Evolutionary conservation across 2,113 vertebrate species (phyloP).

Genomic region (Tragulus kanchil): DNA sequence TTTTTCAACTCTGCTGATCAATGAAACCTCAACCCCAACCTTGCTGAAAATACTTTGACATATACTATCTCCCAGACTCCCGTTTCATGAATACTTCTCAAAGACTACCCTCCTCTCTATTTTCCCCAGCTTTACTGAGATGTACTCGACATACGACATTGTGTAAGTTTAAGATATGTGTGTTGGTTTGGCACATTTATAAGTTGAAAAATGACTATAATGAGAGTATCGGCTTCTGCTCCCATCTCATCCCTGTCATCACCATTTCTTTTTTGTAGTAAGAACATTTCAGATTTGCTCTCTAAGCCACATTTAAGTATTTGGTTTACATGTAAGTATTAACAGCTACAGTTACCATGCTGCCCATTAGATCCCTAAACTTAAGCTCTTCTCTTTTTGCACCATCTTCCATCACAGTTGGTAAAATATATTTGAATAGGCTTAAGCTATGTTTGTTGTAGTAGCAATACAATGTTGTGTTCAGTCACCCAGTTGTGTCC

Average conservation of each 20-base stretch:
- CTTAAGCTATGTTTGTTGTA: not conserved
- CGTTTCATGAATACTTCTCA: not conserved
- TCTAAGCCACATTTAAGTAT: not conserved
- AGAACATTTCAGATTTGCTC: not conserved
- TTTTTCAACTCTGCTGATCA: not conserved
- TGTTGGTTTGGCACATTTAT: not conserved
- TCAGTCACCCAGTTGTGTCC: too few relatives aligned
- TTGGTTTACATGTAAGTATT: too few relatives aligned
- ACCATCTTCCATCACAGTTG: not conserved
- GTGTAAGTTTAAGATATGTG: not conserved
- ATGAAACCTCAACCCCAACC: not conserved
- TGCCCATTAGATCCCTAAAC: not conserved
- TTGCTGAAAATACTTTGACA: not conserved
- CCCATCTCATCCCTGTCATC: not conserved
- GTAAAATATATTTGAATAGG: not conserved
- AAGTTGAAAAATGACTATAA: not conserved
- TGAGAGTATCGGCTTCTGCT: not conserved
- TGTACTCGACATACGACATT: not conserved
- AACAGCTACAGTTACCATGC: not conserved
- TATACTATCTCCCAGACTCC: not conserved
- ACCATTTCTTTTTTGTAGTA: not conserved
- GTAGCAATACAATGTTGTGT: not conserved
- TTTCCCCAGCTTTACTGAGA: not conserved
- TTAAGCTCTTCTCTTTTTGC: not conserved
- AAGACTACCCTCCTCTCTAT: not conserved